Evolutionary conservation across 2,113 vertebrate species (phyloP).

Genomic region (Oryctolagus cuniculus): DNA sequence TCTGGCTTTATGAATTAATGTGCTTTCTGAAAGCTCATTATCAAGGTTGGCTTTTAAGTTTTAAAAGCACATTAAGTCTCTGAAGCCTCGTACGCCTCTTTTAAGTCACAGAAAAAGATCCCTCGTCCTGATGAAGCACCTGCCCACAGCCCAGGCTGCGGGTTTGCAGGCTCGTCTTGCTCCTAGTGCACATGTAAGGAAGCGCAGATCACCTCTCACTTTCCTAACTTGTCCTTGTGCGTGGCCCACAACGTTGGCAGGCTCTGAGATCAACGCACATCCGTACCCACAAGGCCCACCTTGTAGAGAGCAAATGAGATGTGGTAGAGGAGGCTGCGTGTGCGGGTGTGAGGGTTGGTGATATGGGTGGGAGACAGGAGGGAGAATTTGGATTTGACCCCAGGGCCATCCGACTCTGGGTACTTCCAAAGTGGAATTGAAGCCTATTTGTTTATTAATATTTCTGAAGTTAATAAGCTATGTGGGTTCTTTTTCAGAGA

Average conservation of each 20-base stretch:
- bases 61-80: neutral
- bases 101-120: neutral
- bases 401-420: neutral
- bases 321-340: neutral
- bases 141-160: rapidly evolving
- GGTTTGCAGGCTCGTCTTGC: neutral
- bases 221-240: rapidly evolving
- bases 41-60: slow-evolving; percentile 44
- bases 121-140: neutral
- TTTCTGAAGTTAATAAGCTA: too few relatives aligned
- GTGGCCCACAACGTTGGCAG: too few relatives aligned
- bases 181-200: rapidly evolving
- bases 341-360: neutral
- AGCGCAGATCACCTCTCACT: rapidly evolving
- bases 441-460: too few relatives aligned
- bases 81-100: slow-evolving; percentile 21
- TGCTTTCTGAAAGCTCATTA: neutral
- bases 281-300: too few relatives aligned
- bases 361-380: too few relatives aligned
- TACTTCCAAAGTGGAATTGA: too few relatives aligned
- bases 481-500: too few relatives aligned
- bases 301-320: too few relatives aligned
- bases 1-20: neutral
- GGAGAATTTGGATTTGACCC: neutral
- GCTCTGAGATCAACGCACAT: too few relatives aligned